phyloP scores from a whole-genome alignment of 2,113 vertebrate species.

The Spheniscus mendiculus region DNA sequence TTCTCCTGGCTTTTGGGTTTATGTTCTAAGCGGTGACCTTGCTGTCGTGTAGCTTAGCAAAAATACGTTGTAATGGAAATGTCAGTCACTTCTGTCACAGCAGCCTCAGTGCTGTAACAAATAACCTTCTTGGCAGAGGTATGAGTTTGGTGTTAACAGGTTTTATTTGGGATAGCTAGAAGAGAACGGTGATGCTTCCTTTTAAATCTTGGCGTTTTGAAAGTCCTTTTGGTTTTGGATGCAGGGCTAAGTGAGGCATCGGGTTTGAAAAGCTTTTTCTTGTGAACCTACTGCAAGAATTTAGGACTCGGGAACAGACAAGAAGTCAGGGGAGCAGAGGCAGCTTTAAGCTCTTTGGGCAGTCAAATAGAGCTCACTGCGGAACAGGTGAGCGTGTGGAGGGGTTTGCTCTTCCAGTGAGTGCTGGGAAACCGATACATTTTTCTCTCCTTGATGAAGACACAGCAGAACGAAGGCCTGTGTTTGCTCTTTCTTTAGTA shows the following conservation, averaged over 20 bases:
- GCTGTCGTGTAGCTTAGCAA: not conserved
- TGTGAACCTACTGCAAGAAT: not conserved
- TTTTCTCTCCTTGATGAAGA: not conserved
- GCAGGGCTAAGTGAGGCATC: not conserved
- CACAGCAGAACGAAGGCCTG: not conserved
- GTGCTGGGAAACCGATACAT: not conserved
- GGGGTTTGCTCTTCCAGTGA: not conserved
- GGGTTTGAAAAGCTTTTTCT: not conserved
- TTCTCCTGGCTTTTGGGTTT: not conserved
- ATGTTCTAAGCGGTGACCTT: not conserved
- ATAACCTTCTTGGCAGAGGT: not conserved
- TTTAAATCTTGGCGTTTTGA: not conserved
- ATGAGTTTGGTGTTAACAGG: not conserved
- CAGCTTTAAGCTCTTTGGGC: not conserved
- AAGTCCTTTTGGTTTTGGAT: not conserved
- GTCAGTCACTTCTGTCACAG: not conserved
- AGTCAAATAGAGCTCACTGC: not conserved
- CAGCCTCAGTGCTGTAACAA: not conserved
- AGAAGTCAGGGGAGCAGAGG: not conserved
- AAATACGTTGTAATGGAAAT: not conserved
- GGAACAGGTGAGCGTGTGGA: not conserved
- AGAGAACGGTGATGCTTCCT: not conserved
- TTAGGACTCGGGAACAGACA: accelerated
- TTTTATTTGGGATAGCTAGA: not conserved
- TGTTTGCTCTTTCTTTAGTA: not conserved